These are phyloP conservation scores for Otocyon megalotis DNA, from an alignment of 2,113 vertebrate genomes.

Conservation along the genomic window DNA sequence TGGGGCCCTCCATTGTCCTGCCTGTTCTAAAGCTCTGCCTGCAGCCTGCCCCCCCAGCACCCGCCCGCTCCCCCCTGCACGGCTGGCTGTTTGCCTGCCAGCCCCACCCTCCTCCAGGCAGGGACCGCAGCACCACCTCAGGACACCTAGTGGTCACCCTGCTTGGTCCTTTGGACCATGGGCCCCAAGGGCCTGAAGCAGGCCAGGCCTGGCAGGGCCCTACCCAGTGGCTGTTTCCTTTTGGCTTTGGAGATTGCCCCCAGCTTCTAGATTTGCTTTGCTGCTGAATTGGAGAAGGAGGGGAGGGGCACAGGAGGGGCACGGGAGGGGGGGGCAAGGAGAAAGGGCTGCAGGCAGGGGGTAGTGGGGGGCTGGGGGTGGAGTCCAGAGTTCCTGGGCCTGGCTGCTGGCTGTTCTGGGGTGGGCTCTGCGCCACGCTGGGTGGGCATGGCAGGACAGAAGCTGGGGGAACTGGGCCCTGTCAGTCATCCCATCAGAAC, in stretches of 20 bases:
- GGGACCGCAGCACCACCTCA: not conserved
- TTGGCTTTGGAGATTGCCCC: conserved; percentile 3
- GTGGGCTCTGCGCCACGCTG: not conserved
- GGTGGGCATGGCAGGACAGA: not conserved
- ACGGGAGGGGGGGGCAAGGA: not conserved
- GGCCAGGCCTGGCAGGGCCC: not conserved
- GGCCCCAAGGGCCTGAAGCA: not conserved
- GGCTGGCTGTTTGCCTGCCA: not conserved
- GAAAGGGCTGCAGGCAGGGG: not conserved
- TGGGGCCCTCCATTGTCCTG: not conserved
- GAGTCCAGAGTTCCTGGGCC: not conserved
- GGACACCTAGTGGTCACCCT: not conserved
- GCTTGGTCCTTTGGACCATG: not conserved
- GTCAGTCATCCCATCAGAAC: not conserved
- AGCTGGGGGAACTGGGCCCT: not conserved
- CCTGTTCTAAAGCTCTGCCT: not conserved
- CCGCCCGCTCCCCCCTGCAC: rapidly evolving
- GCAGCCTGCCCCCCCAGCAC: no score
- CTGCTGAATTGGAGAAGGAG: not conserved
- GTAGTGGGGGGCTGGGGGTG: not conserved
- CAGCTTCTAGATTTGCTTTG: conserved; percentile 13
- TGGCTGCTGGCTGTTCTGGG: not conserved
- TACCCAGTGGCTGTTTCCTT: not conserved
- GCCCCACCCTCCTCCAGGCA: not conserved
- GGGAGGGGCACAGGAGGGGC: not conserved